phyloP scores from a whole-genome alignment of 2,113 vertebrate species.

The Dromaius novaehollandiae region DNA sequence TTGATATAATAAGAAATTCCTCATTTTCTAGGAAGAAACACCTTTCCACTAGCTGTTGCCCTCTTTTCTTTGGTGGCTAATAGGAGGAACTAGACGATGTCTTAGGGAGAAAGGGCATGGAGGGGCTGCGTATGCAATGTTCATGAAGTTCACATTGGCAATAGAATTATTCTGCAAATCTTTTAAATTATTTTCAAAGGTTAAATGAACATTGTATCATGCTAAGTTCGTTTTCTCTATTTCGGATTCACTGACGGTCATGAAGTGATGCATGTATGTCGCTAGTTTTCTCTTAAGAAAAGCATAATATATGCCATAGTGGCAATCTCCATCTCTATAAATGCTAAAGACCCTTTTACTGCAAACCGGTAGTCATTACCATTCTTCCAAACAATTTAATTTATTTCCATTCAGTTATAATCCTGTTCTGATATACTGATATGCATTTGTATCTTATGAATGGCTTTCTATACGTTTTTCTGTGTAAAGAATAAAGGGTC shows the following conservation, averaged over 20 bases:
- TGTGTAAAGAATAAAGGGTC: background rate
- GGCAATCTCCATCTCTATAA: background rate
- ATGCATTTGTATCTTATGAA: background rate
- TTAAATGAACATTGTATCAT: background rate
- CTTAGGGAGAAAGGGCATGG: background rate
- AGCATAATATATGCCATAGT: background rate
- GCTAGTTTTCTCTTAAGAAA: background rate
- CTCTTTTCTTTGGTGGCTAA: background rate
- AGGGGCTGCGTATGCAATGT: background rate
- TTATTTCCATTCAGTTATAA: constrained; percentile 34
- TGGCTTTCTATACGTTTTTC: constrained; percentile 9
- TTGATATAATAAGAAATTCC: background rate
- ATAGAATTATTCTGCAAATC: background rate
- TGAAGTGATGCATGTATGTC: background rate
- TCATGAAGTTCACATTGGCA: background rate
- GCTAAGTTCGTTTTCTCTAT: background rate
- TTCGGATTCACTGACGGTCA: background rate
- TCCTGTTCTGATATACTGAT: background rate
- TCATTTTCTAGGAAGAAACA: background rate
- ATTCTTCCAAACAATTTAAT: constrained; percentile 10
- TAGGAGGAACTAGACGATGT: background rate
- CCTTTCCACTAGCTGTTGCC: background rate
- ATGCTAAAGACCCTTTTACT: background rate
- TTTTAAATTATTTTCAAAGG: background rate
- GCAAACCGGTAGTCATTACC: background rate